phyloP scores from a whole-genome alignment of 2,113 vertebrate genomes.

The Oenanthe oenanthe region DNA sequence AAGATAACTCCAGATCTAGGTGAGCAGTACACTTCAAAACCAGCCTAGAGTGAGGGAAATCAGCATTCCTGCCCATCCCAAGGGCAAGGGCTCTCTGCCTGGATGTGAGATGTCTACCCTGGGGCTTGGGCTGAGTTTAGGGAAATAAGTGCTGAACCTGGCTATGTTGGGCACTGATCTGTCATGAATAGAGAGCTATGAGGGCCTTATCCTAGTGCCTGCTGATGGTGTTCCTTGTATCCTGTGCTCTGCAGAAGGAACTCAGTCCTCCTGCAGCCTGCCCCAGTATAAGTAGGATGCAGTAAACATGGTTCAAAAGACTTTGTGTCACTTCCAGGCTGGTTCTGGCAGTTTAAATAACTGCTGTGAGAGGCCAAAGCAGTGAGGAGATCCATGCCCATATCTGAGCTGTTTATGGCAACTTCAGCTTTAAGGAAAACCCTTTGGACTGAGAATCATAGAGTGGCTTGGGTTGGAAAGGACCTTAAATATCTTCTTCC shows the following conservation, averaged over 20 bases:
- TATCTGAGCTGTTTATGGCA: not conserved
- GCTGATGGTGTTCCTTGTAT: not conserved
- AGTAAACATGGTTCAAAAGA: not conserved
- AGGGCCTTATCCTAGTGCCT: not conserved
- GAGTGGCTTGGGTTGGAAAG: not conserved
- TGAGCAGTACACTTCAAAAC: not conserved
- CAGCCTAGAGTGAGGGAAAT: not conserved
- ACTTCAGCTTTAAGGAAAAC: not conserved
- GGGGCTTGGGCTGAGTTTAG: not conserved
- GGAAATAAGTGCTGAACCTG: not conserved
- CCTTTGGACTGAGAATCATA: not conserved
- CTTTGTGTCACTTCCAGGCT: not conserved
- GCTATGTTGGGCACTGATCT: not conserved
- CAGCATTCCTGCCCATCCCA: not conserved
- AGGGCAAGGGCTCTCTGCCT: not conserved
- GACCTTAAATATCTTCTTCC: not conserved
- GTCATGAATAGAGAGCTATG: not conserved
- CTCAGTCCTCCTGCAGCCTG: not conserved
- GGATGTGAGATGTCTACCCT: not conserved
- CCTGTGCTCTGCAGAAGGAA: accelerated
- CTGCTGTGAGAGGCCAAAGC: not conserved
- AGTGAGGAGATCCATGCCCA: not conserved
- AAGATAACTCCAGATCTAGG: not conserved
- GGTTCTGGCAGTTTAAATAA: not conserved
- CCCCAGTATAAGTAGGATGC: not conserved